Evolutionary conservation across 2,113 vertebrate genomes (phyloP).

Genomic region (Silurus meridionalis): DNA sequence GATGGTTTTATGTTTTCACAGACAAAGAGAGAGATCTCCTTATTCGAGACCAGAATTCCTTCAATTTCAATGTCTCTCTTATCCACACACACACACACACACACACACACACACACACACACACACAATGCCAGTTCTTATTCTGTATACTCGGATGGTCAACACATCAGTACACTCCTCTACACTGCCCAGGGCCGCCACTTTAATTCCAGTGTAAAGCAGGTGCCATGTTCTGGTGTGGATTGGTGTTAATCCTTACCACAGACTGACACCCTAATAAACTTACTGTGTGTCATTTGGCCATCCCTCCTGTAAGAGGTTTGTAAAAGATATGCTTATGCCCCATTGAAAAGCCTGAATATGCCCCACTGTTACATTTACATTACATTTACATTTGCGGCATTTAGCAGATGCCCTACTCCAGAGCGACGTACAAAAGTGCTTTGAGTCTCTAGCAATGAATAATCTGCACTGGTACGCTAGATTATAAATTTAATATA

Average conservation of each 20-base stretch:
- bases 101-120: conserved; percentile 17
- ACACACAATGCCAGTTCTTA: not conserved
- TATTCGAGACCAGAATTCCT: not conserved
- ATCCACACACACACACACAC: not conserved
- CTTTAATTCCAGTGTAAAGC: not conserved
- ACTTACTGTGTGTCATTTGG: not conserved
- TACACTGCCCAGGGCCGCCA: not conserved
- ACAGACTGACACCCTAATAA: not conserved
- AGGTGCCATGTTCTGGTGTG: not conserved
- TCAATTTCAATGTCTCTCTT: not conserved
- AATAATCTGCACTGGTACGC: too few relatives aligned
- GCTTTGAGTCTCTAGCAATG: too few relatives aligned
- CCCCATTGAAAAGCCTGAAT: too few relatives aligned
- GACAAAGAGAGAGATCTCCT: not conserved
- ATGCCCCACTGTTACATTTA: too few relatives aligned
- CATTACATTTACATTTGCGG: too few relatives aligned
- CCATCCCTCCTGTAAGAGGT: not conserved
- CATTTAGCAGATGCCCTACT: too few relatives aligned
- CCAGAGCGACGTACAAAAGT: too few relatives aligned
- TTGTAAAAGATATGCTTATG: too few relatives aligned
- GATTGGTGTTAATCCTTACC: not conserved
- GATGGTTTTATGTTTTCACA: conserved; percentile 27
- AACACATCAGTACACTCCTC: not conserved
- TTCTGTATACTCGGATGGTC: too few relatives aligned
- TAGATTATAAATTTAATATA: too few relatives aligned